Evolutionary conservation across 37 sponge, comb jelly and placozoan genomes (phyloP), one percentile per base, ranked within the genome.

Genomic region (Bolinopsis microptera): DNA sequence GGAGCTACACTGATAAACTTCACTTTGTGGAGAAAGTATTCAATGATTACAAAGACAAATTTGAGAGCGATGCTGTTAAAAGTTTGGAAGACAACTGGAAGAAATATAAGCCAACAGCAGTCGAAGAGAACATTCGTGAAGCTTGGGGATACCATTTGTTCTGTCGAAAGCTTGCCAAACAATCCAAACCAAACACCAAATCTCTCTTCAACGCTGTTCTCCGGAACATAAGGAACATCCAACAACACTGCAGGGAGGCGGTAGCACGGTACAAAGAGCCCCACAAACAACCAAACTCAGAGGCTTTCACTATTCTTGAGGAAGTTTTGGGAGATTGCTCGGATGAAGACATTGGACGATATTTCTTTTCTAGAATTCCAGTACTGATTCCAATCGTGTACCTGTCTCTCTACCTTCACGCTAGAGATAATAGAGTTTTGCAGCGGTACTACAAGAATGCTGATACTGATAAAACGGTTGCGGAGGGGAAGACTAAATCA

Each of bases 81-180:
- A 8, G 21, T 5, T 24, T 41, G 36, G 90, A 86, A 25, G 36
- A 86, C 3, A 41, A 39, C n/a, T 86, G 90, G 90, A 39, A 5
- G 8, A 86, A 39, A 24, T 86, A 86, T 40, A 9, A 23, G 30
- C 61, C 61, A 8, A 38, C 26, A 3, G 3, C 90, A 5, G 34
- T 86, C 1, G 32, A 35, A 9, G 1, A 86, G 31, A 39, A 41
- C 26, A 86, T 86, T 27, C 90, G 48, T 40, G 90, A 86, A 27
- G 90, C 90, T 13, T 86, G 90, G 90, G 90, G 61, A 13, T 86
- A 86, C 61, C 26, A 22, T 34, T 23, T 41, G 48, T 41, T 41
- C 26, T 86, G 90, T 40, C n/a, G 61, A 40, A 86, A 86, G 61
- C 3, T 39, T 27, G 90, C 90, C 48, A 40, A 40, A 27, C 61